These are phyloP conservation scores for Pedetes capensis DNA, from an alignment of 2,113 vertebrate species.

Conservation along the genomic window DNA sequence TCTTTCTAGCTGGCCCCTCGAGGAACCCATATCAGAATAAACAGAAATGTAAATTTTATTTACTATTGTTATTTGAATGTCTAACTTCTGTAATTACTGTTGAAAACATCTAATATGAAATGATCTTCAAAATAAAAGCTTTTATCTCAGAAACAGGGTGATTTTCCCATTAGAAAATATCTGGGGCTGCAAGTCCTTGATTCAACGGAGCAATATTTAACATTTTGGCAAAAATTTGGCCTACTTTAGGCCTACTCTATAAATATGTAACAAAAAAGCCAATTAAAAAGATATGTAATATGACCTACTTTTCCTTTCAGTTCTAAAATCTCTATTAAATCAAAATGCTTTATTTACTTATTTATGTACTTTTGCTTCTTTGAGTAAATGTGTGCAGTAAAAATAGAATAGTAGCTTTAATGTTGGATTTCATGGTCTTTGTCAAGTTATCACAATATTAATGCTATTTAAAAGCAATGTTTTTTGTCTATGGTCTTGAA, in stretches of 20 bases:
- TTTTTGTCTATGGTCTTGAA: conserved; percentile 77
- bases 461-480: conserved; percentile 80
- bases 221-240: neutral
- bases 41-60: neutral
- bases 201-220: neutral
- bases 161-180: neutral
- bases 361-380: neutral
- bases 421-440: conserved; percentile 70
- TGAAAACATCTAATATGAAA: neutral
- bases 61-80: conserved; percentile 27
- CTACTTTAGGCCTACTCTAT: neutral
- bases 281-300: neutral
- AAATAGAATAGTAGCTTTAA: conserved; percentile 49
- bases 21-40: neutral
- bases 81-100: neutral
- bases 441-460: conserved; percentile 75
- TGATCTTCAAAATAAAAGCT: neutral
- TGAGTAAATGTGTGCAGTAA: neutral
- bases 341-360: neutral
- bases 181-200: neutral
- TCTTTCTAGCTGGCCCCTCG: neutral
- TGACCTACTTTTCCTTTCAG: neutral
- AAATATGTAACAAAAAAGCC: neutral
- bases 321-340: neutral
- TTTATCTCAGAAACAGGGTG: neutral